These are phyloP conservation scores for Pangasius sanitwongsei DNA, from an alignment of 2,797 vertebrate species.

Conservation along the genomic window DNA sequence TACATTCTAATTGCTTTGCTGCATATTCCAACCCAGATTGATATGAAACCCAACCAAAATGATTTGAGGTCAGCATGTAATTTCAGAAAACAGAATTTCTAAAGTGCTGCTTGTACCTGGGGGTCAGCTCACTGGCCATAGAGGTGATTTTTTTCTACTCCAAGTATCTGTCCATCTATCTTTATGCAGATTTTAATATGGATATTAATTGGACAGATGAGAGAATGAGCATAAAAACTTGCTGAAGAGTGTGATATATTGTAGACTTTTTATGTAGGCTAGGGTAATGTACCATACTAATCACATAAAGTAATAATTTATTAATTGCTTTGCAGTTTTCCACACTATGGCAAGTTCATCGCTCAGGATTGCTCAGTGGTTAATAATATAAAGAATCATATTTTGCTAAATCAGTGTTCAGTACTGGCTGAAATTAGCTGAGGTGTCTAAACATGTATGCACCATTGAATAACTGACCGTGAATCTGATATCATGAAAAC, in stretches of 20 bases:
- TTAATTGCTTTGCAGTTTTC: slow-evolving; percentile 16
- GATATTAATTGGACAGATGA: slow-evolving; percentile 15
- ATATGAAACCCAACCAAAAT: background rate
- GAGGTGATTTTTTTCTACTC: background rate
- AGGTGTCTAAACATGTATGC: background rate
- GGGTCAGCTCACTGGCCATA: background rate
- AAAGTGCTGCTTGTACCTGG: background rate
- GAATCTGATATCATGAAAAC: background rate
- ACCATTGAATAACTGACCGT: background rate
- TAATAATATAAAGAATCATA: background rate
- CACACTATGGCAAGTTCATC: background rate
- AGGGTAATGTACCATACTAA: slow-evolving; percentile 33
- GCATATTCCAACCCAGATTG: background rate
- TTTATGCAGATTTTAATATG: background rate
- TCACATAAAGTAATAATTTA: slow-evolving; percentile 29
- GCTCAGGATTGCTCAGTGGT: background rate
- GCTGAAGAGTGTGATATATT: slow-evolving; percentile 7
- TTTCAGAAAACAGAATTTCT: background rate
- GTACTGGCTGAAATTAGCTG: background rate
- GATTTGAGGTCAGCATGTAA: background rate
- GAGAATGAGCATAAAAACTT: background rate
- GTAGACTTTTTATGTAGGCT: slow-evolving; percentile 5
- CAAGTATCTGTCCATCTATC: background rate
- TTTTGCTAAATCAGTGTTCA: background rate
- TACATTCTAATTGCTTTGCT: background rate